Evolutionary conservation across 2,888 invertebrate genomes (phyloP).

Genomic region (Coenonympha glycerion): DNA sequence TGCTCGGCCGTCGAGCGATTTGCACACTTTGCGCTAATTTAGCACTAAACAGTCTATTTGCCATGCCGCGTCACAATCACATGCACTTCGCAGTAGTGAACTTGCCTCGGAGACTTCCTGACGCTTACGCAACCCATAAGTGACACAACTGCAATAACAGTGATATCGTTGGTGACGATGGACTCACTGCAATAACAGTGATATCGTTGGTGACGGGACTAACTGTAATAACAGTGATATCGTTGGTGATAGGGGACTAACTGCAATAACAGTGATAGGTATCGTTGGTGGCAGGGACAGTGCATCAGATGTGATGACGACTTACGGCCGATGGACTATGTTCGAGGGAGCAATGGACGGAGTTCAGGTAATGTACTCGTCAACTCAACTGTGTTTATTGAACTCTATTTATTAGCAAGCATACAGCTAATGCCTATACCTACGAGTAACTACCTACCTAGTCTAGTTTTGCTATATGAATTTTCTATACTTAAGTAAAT

Average conservation of each 20-base stretch:
- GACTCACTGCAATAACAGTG: too few species aligned
- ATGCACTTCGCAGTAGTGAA: conserved; percentile 52
- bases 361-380: conserved; percentile 50
- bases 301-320: conserved; percentile 41
- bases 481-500: neutral
- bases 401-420: too few species aligned
- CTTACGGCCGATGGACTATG: conserved; percentile 60
- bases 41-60: conserved; percentile 67
- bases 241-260: conserved; percentile 16
- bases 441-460: neutral
- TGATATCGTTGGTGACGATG: conserved; percentile 24
- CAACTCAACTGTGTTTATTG: too few species aligned
- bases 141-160: too few species aligned
- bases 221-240: conserved; percentile 26
- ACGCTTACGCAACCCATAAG: conserved; percentile 17
- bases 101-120: conserved; percentile 37
- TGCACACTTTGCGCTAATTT: conserved; percentile 72
- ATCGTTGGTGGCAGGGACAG: conserved; percentile 23
- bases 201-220: too few species aligned
- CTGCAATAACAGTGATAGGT: conserved; percentile 25
- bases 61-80: conserved; percentile 51
- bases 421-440: too few species aligned
- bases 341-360: conserved; percentile 55
- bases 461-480: neutral
- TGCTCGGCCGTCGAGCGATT: conserved; percentile 46